Base-by-base conservation (phyloP, 2,888 invertebrate genomes). In the Pristionchus arcanus region DNA sequence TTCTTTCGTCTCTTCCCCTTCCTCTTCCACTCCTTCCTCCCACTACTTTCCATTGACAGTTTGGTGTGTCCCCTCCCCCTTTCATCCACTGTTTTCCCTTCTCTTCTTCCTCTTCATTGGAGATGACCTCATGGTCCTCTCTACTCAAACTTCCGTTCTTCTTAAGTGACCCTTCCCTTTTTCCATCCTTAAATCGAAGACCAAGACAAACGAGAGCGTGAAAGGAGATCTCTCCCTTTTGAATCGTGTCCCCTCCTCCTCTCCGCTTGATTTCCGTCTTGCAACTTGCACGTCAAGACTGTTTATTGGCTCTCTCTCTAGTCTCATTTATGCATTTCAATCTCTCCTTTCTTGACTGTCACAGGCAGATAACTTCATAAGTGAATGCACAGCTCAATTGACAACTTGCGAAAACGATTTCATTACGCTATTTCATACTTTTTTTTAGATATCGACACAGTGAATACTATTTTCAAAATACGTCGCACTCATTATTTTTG, bases 51-150 rank as follows among this genome's bases (percentile, higher is more conserved):
- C 74, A 42, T 31, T 68, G 68, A 28, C 68, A 68, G 31, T 74
- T 34, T 74, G 74, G 42, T 74, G 49, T 49, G 42, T 49, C 49
- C 25, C 81, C n/a, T 34, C 37, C 21, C 49, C 42, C 13, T 34
- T 71, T 71, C 34, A 34, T 34, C 28, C 34, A 71, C 66, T 71
- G 71, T 71, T 71, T 66, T 77, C 77, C 77, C n/a, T 77, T 49
- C 74, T 9, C 34, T 21, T 74, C n/a, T 42, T 19, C 42, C 19
- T 31, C 28, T 28, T 77, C 42, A 21, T 28, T 74, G 34, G n/a
- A 11, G 37, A 13, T 77, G 77, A 34, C 77, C 77, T 77, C 77
- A 19, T 77, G 77, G 42, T 42, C 37, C 19, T 31, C 16, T 37
- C 37, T 49, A 37, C 42, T 11, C 21, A 25, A 7, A 42, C 42